phyloP scores from a whole-genome alignment of 2,888 invertebrate genomes.

The Stenolophus ochropezus region DNA sequence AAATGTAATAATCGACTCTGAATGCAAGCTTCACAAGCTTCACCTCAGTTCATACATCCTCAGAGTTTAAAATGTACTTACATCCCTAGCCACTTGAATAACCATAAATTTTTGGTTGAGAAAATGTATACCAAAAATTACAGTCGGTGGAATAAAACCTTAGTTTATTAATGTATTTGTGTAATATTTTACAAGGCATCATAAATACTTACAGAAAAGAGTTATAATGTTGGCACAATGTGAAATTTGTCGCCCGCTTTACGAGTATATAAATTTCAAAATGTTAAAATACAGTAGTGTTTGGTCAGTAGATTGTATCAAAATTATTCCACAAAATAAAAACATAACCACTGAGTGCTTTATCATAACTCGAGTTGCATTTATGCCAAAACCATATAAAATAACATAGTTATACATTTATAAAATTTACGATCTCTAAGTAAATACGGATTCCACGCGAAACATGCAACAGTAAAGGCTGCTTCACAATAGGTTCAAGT shows the following conservation, averaged over 20 bases:
- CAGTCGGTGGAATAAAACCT: too few relatives aligned
- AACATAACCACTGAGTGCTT: neutral
- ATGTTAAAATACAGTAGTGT: neutral
- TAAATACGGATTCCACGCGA: slow-evolving; percentile 22
- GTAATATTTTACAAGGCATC: too few relatives aligned
- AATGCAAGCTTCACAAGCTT: too few relatives aligned
- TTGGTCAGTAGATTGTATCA: slow-evolving; percentile 18
- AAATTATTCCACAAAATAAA: neutral
- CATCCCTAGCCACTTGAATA: too few relatives aligned
- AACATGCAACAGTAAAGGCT: slow-evolving; percentile 5
- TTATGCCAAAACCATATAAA: slow-evolving; percentile 23
- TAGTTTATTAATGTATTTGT: neutral
- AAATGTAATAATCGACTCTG: too few relatives aligned
- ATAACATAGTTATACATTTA: slow-evolving; percentile 24
- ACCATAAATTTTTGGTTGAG: too few relatives aligned
- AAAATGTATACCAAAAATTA: too few relatives aligned
- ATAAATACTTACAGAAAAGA: neutral
- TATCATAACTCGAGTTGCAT: slow-evolving; percentile 20
- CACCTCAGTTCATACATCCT: too few relatives aligned
- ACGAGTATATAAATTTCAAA: neutral
- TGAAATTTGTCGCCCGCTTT: neutral
- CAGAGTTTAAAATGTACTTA: too few relatives aligned
- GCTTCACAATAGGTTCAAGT: neutral
- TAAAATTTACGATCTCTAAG: slow-evolving; percentile 22
- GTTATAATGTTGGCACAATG: neutral